Base-by-base conservation (phyloP, 2,113 vertebrate genomes). In the Neodontobutis hainanensis region DNA sequence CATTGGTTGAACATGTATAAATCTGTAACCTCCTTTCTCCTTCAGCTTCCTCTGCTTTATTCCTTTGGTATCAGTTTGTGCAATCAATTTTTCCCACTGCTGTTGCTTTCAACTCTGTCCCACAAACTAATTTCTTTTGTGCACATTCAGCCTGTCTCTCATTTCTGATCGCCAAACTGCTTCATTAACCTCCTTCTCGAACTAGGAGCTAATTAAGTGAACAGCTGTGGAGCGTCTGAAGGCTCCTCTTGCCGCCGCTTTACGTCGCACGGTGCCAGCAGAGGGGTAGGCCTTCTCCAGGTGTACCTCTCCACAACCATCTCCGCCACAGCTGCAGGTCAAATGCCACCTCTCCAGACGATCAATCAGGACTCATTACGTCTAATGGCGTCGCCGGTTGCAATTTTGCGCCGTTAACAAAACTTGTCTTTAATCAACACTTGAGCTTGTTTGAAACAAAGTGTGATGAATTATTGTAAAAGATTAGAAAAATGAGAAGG, bases 141-240 rank as follows among this genome's bases (percentile, higher is more conserved):
- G 81, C 75, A 82, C 86, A 83, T 85, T 81, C 76, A 83, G 70
- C 74, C 69, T 73, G 83, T 75, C 59, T 84, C 72, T 82, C 79
- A 70, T 82, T 82, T 77, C 74, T 83, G 77, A 76, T 85, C 67
- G 27, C 66, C 77, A 85, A 88, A 87, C 82, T 66, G 86, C 89
- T 90, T 90, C 90, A 92, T 91, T 90, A 92, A 91, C 85, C 87
- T 83, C 81, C 80, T 83, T 86, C 74, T 70, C 71, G 70, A 87
- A 80, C 84, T 80, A 80, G 78, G 71, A 85, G 81, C 86, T 80
- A 90, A 92, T 92, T 89, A 89, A 87, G 86, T 75, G 79, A 90
- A 86, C 91, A 91, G 90, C 88, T 93, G 92, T 87, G 85, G 61
- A 61, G 73, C 78, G 88, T 89, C 89, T 91, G 83, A 84, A 71